Conservation (phyloP, 2,113 vertebrate genomes). For the Phycodurus eques region DNA sequence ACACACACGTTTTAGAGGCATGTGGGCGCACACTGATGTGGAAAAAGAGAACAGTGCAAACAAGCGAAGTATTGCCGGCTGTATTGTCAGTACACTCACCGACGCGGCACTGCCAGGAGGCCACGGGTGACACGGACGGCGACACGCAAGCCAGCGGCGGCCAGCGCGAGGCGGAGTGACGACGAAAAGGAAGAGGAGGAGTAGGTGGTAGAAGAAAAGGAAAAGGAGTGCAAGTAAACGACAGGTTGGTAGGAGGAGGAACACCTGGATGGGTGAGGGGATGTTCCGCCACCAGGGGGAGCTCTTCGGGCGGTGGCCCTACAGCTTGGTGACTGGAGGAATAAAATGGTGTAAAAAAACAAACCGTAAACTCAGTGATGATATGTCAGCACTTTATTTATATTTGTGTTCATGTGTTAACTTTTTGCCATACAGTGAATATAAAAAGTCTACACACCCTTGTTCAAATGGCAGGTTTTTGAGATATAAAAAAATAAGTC, state of each 20-base stretch:
- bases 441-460: too few species aligned
- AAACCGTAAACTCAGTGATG: too few species aligned
- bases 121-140: neutral
- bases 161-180: conserved; percentile 4
- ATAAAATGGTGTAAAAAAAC: conserved; percentile 2
- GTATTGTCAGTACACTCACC: neutral
- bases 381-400: too few species aligned
- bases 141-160: conserved; percentile 31
- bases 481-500: too few species aligned
- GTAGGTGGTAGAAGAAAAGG: neutral
- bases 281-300: conserved; percentile 54
- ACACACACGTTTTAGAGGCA: conserved; percentile 4
- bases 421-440: too few species aligned
- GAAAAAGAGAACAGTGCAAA: conserved; percentile 1
- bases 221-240: conserved; percentile 41
- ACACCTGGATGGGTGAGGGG: conserved; percentile 61
- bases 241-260: neutral
- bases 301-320: conserved; percentile 36
- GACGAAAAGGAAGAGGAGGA: conserved; percentile 3
- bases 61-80: neutral
- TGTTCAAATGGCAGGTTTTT: too few species aligned
- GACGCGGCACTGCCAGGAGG: conserved; percentile 3
- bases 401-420: too few species aligned
- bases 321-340: conserved; percentile 26
- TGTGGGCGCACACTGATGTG: conserved; percentile 12